Base-by-base conservation (phyloP, 2,113 vertebrate species). In the Erinaceus europaeus region DNA sequence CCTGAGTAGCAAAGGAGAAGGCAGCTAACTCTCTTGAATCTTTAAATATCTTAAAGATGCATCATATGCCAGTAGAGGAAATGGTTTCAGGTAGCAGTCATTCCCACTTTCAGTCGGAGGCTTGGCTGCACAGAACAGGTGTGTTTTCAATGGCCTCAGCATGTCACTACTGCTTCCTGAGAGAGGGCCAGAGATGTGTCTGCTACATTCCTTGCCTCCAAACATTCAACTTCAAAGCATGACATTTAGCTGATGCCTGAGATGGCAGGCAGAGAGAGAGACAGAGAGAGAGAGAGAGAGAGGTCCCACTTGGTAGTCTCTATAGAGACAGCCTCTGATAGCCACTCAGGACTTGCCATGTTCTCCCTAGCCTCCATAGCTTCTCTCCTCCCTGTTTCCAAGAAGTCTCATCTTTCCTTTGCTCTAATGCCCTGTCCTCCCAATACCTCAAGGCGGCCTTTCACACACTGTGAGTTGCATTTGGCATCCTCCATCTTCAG, bases 361-460 rank as follows among this genome's bases (percentile, higher is more conserved):
- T 61, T 36, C 55, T 25, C 32, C 42, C 57, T 27, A 20, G 17
- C 29, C 4, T 42, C n/a, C 9, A 6, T 1, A 0, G 48, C 17
- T 23, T 46, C n/a, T 1, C 2, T 29, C 2, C 12, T 64, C 29
- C 10, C 32, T n/a, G 2, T 29, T 61, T 25, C 17, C 9, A 21
- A 11, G 3, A 34, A 62, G 25, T 10, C 5, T 7, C 27, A 20
- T 9, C 17, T 36, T 48, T 15, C 34, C 48, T 9, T 17, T 20
- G 25, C 21, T n/a, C 14, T 1, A 9, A 9, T 17, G 4, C 2
- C 4, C 21, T 23, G 5, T 9, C 2, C 9, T 34, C 57, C 14
- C 34, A 36, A 57, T 27, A 10, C 55, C 55, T 27, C 55, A 23
- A 27, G 55, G 25, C 2, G 4, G 11, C 69, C 13, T 32, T 74